Percentiles rank a stretch among this genome's conserved stretches.
phyloP scores from a whole-genome alignment of 2,888 invertebrate species.

The Phengaris arion region DNA sequence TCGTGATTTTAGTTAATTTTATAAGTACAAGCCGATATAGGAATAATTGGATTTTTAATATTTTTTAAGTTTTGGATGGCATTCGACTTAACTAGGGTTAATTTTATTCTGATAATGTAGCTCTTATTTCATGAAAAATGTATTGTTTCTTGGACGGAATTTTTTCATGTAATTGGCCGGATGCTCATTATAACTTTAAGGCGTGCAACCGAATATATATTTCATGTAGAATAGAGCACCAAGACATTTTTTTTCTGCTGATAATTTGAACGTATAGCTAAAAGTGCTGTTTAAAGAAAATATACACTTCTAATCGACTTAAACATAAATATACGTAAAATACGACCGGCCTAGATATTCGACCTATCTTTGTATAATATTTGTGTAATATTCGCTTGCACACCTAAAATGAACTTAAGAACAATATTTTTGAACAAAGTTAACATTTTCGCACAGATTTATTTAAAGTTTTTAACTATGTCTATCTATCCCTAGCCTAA shows the following conservation, averaged over 20 bases:
- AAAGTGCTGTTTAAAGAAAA: too few species aligned
- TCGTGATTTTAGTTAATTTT: conserved; percentile 75
- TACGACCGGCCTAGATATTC: too few species aligned
- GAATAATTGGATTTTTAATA: conserved; percentile 30
- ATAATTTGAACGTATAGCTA: too few species aligned
- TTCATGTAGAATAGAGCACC: neutral
- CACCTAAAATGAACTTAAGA: neutral
- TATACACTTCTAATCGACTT: too few species aligned
- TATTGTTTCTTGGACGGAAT: neutral
- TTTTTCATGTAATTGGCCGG: neutral
- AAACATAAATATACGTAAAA: too few species aligned
- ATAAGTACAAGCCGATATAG: conserved; percentile 70
- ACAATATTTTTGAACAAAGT: conserved; percentile 15
- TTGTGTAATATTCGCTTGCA: conserved; percentile 6
- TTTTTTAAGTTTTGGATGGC: conserved; percentile 16
- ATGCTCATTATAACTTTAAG: neutral
- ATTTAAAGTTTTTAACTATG: conserved; percentile 5
- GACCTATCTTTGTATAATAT: neutral
- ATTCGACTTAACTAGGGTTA: neutral
- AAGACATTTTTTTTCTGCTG: neutral
- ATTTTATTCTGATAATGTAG: neutral
- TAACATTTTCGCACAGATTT: conserved; percentile 22
- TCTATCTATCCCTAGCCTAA: neutral
- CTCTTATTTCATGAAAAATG: neutral
- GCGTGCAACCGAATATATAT: conserved; percentile 17